phyloP scores from a whole-genome alignment of 2,797 vertebrate genomes.

The Odontamblyopus rebecca region DNA sequence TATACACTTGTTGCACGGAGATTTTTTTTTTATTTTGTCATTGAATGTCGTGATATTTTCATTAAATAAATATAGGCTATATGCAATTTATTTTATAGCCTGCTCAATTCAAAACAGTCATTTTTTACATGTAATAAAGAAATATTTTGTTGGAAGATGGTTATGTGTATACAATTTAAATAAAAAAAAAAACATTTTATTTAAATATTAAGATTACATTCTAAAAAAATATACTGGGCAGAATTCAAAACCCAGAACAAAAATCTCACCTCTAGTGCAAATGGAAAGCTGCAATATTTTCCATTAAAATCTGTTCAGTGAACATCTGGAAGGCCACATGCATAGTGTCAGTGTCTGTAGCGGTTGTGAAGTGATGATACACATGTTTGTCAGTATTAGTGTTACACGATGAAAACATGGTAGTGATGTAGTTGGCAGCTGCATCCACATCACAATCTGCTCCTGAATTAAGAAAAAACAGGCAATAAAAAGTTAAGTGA shows the following conservation, averaged over 20 bases:
- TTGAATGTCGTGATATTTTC: slow-evolving; percentile 17
- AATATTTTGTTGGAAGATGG: too few species aligned
- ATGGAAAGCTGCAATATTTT: slow-evolving; percentile 58
- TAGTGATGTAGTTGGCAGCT: slow-evolving; percentile 67
- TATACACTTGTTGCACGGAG: slow-evolving; percentile 17
- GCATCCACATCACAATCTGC: slow-evolving; percentile 66
- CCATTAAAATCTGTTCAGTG: slow-evolving; percentile 59
- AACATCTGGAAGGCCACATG: slow-evolving; percentile 64
- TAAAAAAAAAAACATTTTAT: neutral
- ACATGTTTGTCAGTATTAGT: slow-evolving; percentile 32
- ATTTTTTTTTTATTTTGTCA: slow-evolving; percentile 16
- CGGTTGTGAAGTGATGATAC: slow-evolving; percentile 76
- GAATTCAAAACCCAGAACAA: neutral
- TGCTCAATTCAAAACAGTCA: too few species aligned
- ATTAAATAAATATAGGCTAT: slow-evolving; percentile 47
- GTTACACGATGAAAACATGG: slow-evolving; percentile 61
- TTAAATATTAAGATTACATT: slow-evolving; percentile 10
- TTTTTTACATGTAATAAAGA: too few species aligned
- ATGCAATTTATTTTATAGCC: neutral
- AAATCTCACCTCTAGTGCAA: slow-evolving; percentile 45
- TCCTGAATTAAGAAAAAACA: slow-evolving; percentile 40
- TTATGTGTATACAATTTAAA: too few species aligned
- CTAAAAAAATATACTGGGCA: neutral
- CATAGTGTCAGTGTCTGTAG: slow-evolving; percentile 64
- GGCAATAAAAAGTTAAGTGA: slow-evolving; percentile 12